phyloP scores from a whole-genome alignment of 2,797 vertebrate species.

The Botia almorhae region DNA sequence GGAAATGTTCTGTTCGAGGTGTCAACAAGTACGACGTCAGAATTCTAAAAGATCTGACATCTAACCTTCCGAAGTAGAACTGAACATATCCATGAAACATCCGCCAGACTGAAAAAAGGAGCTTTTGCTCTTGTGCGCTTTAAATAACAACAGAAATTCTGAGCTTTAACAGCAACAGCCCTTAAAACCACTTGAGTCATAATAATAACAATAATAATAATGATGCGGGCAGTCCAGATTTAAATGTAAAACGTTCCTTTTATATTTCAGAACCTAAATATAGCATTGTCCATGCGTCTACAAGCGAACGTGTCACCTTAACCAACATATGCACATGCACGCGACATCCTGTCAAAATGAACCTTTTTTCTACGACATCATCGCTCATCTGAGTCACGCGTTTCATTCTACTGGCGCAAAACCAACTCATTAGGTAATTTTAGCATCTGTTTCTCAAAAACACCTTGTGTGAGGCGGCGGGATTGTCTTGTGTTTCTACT shows the following conservation, averaged over 20 bases:
- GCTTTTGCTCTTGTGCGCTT: not conserved
- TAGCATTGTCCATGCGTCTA: not conserved
- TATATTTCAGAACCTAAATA: not conserved
- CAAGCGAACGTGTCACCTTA: not conserved
- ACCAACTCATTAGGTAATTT: not conserved
- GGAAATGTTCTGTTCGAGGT: not conserved
- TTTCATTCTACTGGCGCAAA: not conserved
- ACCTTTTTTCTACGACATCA: conserved; percentile 6
- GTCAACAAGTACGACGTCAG: not conserved
- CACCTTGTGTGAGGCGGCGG: not conserved
- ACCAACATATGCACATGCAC: not conserved
- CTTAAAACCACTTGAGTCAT: not conserved
- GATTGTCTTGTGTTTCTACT: not conserved
- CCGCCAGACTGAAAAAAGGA: not conserved
- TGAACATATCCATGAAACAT: not conserved
- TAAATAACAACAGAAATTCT: not conserved
- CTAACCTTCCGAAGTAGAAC: not conserved
- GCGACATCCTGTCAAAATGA: conserved; percentile 40
- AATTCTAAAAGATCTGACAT: not conserved
- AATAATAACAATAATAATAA: not conserved
- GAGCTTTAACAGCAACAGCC: not conserved
- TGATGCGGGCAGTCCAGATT: not conserved
- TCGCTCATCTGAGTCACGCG: not conserved
- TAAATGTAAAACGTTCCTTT: not conserved
- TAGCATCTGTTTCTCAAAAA: not conserved